These are phyloP conservation scores for Microctenopoma steveboyesi DNA, from an alignment of 2,797 vertebrate genomes.

Conservation along the genomic window DNA sequence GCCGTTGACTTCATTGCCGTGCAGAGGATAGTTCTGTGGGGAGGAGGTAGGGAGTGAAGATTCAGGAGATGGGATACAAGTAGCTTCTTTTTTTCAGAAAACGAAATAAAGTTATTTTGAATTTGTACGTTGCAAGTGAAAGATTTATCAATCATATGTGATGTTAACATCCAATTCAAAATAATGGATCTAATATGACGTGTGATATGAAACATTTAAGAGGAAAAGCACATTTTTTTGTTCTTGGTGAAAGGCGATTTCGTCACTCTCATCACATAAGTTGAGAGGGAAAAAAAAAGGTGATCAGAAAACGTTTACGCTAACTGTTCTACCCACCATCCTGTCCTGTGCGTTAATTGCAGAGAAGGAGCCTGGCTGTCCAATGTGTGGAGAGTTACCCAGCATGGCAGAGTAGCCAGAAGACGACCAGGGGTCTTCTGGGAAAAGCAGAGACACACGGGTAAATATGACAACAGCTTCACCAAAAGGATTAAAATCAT, in stretches of 20 bases:
- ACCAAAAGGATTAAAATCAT: slow-evolving; percentile 9
- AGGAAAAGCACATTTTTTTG: background rate
- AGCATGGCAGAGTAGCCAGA: slow-evolving; percentile 91
- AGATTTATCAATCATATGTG: background rate
- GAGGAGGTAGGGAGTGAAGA: slow-evolving; percentile 74
- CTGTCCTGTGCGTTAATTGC: slow-evolving; percentile 94
- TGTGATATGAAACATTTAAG: background rate
- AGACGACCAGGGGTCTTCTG: slow-evolving; percentile 95
- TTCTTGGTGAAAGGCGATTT: background rate
- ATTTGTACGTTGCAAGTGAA: background rate
- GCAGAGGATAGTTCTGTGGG: slow-evolving; percentile 93
- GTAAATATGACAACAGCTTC: slow-evolving; percentile 29
- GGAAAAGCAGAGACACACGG: slow-evolving; percentile 34
- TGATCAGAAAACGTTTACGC: background rate
- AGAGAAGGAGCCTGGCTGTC: slow-evolving; percentile 88
- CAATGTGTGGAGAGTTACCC: slow-evolving; percentile 87
- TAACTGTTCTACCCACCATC: slow-evolving; percentile 85
- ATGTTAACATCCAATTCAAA: background rate
- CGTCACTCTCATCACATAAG: background rate
- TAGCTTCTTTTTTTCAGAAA: slow-evolving; percentile 19
- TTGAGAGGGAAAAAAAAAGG: background rate
- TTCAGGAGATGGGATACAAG: slow-evolving; percentile 52
- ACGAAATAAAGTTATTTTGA: background rate
- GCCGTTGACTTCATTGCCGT: slow-evolving; percentile 92
- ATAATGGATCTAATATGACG: background rate